Base-by-base conservation (phyloP, 2,797 vertebrate species). In the Natrix natrix region DNA sequence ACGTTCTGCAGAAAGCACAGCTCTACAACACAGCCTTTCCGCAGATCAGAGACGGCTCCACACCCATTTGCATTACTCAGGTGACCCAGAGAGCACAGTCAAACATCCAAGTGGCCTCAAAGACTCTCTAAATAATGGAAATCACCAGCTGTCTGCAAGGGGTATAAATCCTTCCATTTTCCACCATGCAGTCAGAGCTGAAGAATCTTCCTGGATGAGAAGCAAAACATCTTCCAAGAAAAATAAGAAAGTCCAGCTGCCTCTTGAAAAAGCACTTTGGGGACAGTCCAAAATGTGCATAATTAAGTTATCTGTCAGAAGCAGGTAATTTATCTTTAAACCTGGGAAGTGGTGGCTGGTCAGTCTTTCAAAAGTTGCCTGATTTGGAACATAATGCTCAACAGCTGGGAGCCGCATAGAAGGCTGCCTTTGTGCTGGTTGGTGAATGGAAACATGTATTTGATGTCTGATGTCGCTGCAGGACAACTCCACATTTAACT, bases 241-340 rank as follows among this genome's bases (percentile, higher is more conserved):
- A 69, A 74, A 74, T 32, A 74, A 69, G n/a, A 32, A 74, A 74
- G n/a, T 69, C 66, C 66, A 69, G 6, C 32, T 16, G n/a, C n/a
- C 13, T 32, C 66, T 74, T 32, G 14, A 74, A 74, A 74, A 37
- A 74, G 11, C 4, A 66, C 28, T n/a, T 66, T n/a, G 14, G n/a
- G 14, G 14, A 37, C 6, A 92, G 48, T 92, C 83, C 55, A 52
- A 92, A 93, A 89, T 94, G 60, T 88, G 28, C 88, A 94, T 92
- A 94, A 95, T 83, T 88, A 91, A 11, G 20, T 94, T 95, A 93
- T 92, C 92, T 93, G 66, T 90, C 91, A 94, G 90, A 93, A 54
- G 8, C 32, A 95, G 59, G 83, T 93, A 93, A 93, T 95, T 95
- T 96, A 91, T 57, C 28, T 26, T 92, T 94, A 63, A 87, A 20